A percentile compares a stretch with the other conserved stretches of the same genome.
Evolutionary conservation across 2,797 vertebrate species (phyloP).

Genomic region (Gobio occitaniae): DNA sequence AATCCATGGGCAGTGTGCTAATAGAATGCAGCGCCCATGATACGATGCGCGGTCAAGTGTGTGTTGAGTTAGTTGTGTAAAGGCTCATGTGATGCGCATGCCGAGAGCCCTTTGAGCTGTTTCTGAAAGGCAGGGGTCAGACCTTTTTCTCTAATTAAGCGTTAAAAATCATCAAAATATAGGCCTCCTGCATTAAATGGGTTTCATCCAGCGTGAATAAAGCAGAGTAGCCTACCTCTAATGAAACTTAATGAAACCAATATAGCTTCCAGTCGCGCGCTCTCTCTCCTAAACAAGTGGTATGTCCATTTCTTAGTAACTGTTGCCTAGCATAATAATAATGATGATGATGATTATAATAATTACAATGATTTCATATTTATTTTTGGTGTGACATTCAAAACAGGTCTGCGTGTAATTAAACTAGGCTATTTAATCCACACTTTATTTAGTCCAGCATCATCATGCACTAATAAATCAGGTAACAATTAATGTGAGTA

Average conservation of each 20-base stretch:
- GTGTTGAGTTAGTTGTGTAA: constrained; percentile 3
- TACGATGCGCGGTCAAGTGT: constrained; percentile 5
- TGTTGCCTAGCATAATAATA: not conserved
- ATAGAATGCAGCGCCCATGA: not conserved
- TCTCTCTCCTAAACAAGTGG: not conserved
- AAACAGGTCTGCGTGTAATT: not conserved
- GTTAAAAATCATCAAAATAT: constrained; percentile 13
- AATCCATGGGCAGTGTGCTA: not conserved
- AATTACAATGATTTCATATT: not conserved
- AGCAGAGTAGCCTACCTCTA: not conserved
- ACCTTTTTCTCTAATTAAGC: not conserved
- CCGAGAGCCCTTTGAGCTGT: not conserved
- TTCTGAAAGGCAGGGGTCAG: not conserved
- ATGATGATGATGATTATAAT: not conserved
- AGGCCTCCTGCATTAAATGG: not conserved
- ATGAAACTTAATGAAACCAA: not conserved
- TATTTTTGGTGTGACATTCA: not conserved
- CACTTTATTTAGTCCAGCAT: not conserved
- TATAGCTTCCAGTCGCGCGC: not conserved
- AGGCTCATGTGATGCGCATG: not conserved
- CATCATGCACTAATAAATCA: not conserved
- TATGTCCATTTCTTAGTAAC: not conserved
- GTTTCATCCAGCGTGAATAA: not conserved
- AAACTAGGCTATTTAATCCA: not conserved
- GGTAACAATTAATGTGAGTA: not conserved